phyloP scores from a whole-genome alignment of 2,888 invertebrate genomes.

The Gisinianus flammeolus region DNA sequence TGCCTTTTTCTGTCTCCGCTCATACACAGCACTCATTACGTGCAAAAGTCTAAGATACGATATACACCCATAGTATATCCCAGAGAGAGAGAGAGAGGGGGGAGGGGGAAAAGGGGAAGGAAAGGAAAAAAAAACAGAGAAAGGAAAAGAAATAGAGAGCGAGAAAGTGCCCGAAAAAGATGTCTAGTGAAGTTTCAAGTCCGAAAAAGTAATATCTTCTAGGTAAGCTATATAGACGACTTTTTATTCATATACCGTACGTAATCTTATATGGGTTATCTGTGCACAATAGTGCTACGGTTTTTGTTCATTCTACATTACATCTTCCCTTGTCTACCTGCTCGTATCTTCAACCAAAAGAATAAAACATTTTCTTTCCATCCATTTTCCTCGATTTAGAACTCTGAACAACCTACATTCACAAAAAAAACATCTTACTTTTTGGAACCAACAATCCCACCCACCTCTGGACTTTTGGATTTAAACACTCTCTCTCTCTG shows the following conservation, averaged over 20 bases:
- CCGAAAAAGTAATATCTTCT: background rate
- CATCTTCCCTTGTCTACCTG: background rate
- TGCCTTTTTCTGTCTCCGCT: background rate
- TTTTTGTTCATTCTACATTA: too few relatives aligned
- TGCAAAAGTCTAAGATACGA: background rate
- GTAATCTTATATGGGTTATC: too few relatives aligned
- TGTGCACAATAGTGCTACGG: too few relatives aligned
- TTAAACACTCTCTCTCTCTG: background rate
- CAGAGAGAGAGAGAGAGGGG: background rate
- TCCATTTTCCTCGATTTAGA: conserved; percentile 18
- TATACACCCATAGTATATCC: background rate
- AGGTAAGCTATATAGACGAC: too few relatives aligned
- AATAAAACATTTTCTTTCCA: background rate
- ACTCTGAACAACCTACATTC: background rate
- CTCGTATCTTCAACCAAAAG: background rate
- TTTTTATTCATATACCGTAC: too few relatives aligned
- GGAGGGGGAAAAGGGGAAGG: background rate
- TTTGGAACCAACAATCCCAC: background rate
- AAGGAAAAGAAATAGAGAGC: conserved; percentile 34
- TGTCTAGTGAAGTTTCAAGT: background rate
- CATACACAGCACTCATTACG: conserved; percentile 15
- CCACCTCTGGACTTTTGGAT: background rate
- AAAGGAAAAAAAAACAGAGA: conserved; percentile 9
- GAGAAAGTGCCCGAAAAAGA: conserved; percentile 52
- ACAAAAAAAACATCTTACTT: conserved; percentile 3